Evolutionary conservation across 1,140 invertebrate genomes (phyloP).

Genomic region (Lepeophtheirus salmonis): DNA sequence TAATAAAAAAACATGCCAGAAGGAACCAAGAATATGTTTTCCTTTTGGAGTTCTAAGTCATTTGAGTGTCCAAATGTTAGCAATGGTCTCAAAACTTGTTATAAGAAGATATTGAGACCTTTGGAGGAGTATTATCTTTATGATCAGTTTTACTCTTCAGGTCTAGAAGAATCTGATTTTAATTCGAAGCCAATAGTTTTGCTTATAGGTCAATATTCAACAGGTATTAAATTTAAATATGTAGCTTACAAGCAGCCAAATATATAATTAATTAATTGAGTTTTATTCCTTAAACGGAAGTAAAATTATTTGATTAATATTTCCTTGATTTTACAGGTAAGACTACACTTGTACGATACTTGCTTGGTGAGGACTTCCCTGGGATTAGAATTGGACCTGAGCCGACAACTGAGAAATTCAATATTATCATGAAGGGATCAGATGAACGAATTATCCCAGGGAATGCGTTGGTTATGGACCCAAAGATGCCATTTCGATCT

Average conservation of each 20-base stretch:
- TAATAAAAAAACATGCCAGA: not conserved
- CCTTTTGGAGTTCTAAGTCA: not conserved
- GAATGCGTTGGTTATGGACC: constrained; percentile 50
- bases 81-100: constrained; percentile 76
- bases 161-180: constrained; percentile 37
- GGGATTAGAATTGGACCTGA: constrained; percentile 42
- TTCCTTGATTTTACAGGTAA: constrained; percentile 30
- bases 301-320: not conserved
- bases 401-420: constrained; percentile 50
- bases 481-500: constrained; percentile 45
- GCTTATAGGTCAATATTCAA: constrained; percentile 52
- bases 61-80: constrained; percentile 33
- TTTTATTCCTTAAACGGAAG: not conserved
- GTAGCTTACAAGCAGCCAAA: no score
- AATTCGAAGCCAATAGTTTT: constrained; percentile 48
- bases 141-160: constrained; percentile 85
- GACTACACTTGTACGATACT: constrained; percentile 48
- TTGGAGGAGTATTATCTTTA: constrained; percentile 82
- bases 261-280: not conserved
- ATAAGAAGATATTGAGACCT: constrained; percentile 72
- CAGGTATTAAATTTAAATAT: constrained; percentile 32
- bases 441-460: constrained; percentile 46
- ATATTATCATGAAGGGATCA: constrained; percentile 44
- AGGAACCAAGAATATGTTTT: not conserved
- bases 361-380: constrained; percentile 42